Percentiles rank a stretch among this genome's conserved stretches.
phyloP scores from a whole-genome alignment of 2,888 invertebrate species.

The Ectemnius continuus region DNA sequence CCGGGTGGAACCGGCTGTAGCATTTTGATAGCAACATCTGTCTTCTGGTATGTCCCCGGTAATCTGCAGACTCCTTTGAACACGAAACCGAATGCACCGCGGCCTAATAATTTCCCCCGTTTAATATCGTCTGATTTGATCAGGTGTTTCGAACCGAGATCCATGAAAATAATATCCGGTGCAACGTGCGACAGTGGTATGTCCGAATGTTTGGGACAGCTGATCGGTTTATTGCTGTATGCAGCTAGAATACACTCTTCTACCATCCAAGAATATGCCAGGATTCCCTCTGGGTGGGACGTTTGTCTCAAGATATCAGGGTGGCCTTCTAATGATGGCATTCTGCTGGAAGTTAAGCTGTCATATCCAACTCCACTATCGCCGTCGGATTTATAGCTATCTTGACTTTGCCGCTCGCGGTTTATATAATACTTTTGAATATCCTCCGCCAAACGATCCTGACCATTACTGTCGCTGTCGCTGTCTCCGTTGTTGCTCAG shows the following conservation, averaged over 20 bases:
- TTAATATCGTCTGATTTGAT: conserved; percentile 91
- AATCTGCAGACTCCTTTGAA: conserved; percentile 88
- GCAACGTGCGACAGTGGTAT: conserved; percentile 89
- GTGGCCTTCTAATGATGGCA: conserved; percentile 90
- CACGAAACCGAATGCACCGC: conserved; percentile 99
- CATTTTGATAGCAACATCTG: conserved; percentile 95
- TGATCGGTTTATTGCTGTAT: conserved; percentile 85
- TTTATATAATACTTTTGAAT: conserved; percentile 71
- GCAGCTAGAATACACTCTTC: conserved; percentile 97
- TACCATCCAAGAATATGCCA: conserved; percentile 91
- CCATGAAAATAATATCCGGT: conserved; percentile 95
- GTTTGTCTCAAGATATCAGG: conserved; percentile 78
- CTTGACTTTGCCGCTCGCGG: conserved; percentile 79
- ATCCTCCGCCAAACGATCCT: conserved; percentile 65
- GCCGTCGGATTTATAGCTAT: conserved; percentile 89
- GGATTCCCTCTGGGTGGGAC: conserved; percentile 65
- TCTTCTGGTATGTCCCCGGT: conserved; percentile 80
- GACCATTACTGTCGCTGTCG: conserved; percentile 60
- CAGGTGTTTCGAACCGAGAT: conserved; percentile 89
- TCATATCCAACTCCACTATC: conserved; percentile 94
- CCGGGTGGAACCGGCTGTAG: conserved; percentile 95
- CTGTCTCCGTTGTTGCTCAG: conserved; percentile 69
- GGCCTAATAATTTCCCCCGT: conserved; percentile 88
- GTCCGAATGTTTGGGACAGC: conserved; percentile 90
- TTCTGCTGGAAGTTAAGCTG: conserved; percentile 85